These are phyloP conservation scores for Poliocrania exsul DNA, from an alignment of 2,797 vertebrate species.

Conservation along the genomic window DNA sequence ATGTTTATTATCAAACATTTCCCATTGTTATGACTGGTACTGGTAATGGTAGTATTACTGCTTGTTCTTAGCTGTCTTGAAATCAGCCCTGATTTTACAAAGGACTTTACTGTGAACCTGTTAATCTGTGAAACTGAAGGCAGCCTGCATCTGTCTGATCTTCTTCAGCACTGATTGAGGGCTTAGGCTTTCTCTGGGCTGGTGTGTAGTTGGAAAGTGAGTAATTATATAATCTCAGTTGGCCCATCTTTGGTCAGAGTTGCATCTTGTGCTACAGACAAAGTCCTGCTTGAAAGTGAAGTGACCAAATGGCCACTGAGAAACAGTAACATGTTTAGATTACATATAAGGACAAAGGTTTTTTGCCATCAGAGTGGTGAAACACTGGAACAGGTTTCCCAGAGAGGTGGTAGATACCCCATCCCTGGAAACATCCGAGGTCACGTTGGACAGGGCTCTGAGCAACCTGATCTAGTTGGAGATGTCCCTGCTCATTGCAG, in stretches of 20 bases:
- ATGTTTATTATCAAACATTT: neutral
- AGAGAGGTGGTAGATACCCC: neutral
- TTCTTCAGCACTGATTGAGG: neutral
- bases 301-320: neutral
- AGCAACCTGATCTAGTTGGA: neutral
- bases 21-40: neutral
- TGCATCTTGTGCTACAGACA: neutral
- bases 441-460: neutral
- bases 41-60: neutral
- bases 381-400: neutral
- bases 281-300: neutral
- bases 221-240: neutral
- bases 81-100: neutral
- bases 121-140: neutral
- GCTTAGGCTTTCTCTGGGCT: neutral
- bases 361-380: neutral
- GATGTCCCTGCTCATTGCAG: neutral
- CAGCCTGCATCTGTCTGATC: neutral
- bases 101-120: neutral
- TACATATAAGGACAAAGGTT: neutral
- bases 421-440: neutral
- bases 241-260: neutral
- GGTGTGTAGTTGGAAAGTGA: neutral
- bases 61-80: neutral
- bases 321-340: neutral